Percentiles rank a stretch among this genome's conserved stretches.
phyloP scores from a whole-genome alignment of 1,140 invertebrate species.

The Coenobita brevimanus region DNA sequence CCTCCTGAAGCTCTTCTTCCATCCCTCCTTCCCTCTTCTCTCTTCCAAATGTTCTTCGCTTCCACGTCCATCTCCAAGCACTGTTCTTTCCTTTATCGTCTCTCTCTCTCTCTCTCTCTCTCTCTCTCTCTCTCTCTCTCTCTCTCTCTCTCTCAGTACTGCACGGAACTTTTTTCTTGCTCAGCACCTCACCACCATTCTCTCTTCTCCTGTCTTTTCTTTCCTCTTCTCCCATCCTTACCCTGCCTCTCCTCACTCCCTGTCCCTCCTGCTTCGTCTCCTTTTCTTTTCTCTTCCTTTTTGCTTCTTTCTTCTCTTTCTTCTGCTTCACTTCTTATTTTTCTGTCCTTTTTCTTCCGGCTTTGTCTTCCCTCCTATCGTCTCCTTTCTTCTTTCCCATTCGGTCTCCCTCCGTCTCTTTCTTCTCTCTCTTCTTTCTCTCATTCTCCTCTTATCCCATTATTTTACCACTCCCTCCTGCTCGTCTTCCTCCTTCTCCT shows the following conservation, averaged over 20 bases:
- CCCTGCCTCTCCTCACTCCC: no score
- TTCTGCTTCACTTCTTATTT: no score
- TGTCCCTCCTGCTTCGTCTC: background rate
- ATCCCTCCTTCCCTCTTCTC: background rate
- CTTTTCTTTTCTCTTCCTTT: constrained; percentile 1
- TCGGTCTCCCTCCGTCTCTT: no score
- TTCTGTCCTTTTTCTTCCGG: no score
- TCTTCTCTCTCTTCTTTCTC: no score
- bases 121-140: background rate
- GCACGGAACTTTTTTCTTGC: background rate
- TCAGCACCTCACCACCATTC: background rate
- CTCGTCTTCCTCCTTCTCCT: no score
- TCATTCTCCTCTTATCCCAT: background rate
- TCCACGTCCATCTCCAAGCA: no score
- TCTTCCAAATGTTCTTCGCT: no score
- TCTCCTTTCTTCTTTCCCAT: background rate
- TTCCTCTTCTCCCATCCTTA: background rate
- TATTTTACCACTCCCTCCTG: background rate
- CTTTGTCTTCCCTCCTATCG: background rate
- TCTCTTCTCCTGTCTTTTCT: background rate
- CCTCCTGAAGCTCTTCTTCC: background rate
- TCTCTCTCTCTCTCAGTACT: background rate
- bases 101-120: background rate
- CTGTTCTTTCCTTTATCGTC: background rate
- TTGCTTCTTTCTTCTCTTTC: no score